A percentile compares a stretch with the other conserved stretches of the same genome.
Conservation (phyloP, 2,888 invertebrate genomes). For the Xanthostigma xanthostigma region DNA sequence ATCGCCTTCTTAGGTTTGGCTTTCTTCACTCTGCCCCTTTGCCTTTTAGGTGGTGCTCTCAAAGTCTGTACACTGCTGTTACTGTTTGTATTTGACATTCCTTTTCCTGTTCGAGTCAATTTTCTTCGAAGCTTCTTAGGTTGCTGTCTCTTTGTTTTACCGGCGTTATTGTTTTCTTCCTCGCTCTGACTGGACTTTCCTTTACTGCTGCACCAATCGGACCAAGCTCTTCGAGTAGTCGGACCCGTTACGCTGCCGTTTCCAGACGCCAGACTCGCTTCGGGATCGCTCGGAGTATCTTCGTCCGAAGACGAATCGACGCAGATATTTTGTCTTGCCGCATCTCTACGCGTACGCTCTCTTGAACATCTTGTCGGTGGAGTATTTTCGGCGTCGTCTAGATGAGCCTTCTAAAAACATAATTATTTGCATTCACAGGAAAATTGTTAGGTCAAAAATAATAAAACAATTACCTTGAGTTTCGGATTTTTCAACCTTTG, state of each 20-base stretch:
- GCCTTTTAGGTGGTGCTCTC: constrained; percentile 29
- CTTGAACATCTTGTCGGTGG: too few species aligned
- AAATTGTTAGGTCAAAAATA: too few species aligned
- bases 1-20: constrained; percentile 46
- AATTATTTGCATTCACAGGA: too few species aligned
- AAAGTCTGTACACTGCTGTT: constrained; percentile 20
- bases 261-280: too few species aligned
- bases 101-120: constrained; percentile 32
- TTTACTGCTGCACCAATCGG: constrained; percentile 49
- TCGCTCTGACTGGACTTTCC: constrained; percentile 46
- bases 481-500: constrained; percentile 85
- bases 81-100: constrained; percentile 12
- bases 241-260: constrained; percentile 30
- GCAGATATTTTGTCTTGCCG: background rate
- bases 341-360: background rate
- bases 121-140: constrained; percentile 31
- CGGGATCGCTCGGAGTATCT: background rate
- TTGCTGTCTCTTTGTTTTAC: constrained; percentile 22
- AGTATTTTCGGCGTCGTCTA: too few species aligned
- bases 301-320: background rate
- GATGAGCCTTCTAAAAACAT: too few species aligned
- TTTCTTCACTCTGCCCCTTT: constrained; percentile 45
- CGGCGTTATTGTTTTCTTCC: constrained; percentile 34
- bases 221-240: constrained; percentile 61
- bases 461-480: constrained; percentile 36